Base-by-base conservation (phyloP, 2,113 vertebrate species). In the Silurus glanis region DNA sequence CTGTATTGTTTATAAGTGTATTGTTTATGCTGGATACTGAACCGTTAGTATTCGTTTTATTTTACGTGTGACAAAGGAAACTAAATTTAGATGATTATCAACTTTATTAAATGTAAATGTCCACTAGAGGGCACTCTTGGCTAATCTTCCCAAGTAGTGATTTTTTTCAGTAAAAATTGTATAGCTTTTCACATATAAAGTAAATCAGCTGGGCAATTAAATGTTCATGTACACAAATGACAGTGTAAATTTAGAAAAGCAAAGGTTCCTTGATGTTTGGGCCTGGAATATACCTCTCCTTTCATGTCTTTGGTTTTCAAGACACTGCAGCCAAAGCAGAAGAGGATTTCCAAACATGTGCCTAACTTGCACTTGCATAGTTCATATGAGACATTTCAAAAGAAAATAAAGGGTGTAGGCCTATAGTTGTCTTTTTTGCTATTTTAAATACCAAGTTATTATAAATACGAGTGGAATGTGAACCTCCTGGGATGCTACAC, bases 91-190 rank as follows among this genome's bases (percentile, higher is more conserved):
- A 13, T 14, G n/a, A 25, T 13, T 45, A 8, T 23, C 10, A 10
- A 74, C 16, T 5, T 51, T 23, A 47, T 55, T 37, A 55, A 45
- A 25, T 25, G 9, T 51, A 28, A 49, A 55, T 25, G 53, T 67
- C 85, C 88, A 81, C 56, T 84, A 89, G 88, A 81, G 49, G 23
- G 51, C 49, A 14, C 23, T n/a, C 28, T 81, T 58, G 53, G 17
- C 49, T 16, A 74, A 12, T 4, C 49, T 37, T 58, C 21, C 9
- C 4, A 80, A 59, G 56, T 28, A 10, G 9, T 9, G 16, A 9
- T 21, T 72, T 19, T 72, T 72, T 45, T 72, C 16, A 17, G 16
- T 47, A 16, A 47, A 37, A 75, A 74, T 75, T 51, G 23, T 53
- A 4, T 23, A 75, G 72, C 51, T 25, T 9, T 14, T 28, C 51